Evolutionary conservation across 2,797 vertebrate species (phyloP).

Genomic region (Vespertilio murinus): DNA sequence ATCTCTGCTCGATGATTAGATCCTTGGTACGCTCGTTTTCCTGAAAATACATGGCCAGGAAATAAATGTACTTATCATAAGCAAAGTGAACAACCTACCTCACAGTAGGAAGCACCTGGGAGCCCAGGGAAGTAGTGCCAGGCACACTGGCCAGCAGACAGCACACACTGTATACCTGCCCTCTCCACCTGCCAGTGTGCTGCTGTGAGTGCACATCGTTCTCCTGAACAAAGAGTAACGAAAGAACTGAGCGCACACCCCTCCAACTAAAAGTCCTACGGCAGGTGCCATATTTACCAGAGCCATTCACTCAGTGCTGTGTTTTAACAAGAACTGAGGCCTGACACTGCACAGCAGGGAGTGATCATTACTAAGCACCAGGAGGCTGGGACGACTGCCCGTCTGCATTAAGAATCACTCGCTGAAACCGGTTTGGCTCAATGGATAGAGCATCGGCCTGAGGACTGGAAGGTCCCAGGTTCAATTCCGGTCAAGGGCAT

Average conservation of each 20-base stretch:
- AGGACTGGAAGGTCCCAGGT: no score
- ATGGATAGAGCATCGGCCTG: no score
- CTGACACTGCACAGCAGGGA: neutral
- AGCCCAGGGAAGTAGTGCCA: neutral
- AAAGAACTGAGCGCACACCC: neutral
- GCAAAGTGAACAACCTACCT: neutral
- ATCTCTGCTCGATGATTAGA: conserved; percentile 98
- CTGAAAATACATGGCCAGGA: conserved; percentile 78
- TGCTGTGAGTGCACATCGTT: rapidly evolving
- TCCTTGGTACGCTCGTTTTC: conserved; percentile 99
- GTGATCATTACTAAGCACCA: neutral
- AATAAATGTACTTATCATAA: neutral
- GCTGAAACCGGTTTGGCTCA: no score
- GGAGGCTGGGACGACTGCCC: neutral
- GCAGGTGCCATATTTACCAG: rapidly evolving
- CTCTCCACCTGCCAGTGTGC: rapidly evolving
- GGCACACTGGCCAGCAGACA: neutral
- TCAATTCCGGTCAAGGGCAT: no score
- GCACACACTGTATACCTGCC: rapidly evolving
- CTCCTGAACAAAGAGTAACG: rapidly evolving
- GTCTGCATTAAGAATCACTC: rapidly evolving
- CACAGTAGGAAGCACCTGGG: no score
- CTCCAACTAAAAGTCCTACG: rapidly evolving
- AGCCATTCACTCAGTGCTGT: neutral
- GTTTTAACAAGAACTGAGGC: neutral